Evolutionary conservation across 2,797 vertebrate species (phyloP).

Genomic region (Pteropus rufus): DNA sequence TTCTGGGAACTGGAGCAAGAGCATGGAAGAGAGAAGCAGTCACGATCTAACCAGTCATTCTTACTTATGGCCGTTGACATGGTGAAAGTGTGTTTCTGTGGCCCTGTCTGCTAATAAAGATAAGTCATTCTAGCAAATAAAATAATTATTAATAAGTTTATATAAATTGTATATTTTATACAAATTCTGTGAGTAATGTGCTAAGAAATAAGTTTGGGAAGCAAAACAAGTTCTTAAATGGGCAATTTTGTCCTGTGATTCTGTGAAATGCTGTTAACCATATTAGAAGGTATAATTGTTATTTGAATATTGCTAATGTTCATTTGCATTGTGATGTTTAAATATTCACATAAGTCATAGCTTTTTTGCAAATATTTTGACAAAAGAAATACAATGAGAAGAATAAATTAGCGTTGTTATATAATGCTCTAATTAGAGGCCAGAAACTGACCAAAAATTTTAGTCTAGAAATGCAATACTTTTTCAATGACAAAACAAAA

Average conservation of each 20-base stretch:
- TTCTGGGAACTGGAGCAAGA: neutral
- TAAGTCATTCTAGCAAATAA: slow-evolving; percentile 6
- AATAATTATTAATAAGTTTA: neutral
- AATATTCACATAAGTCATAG: neutral
- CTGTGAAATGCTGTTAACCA: neutral
- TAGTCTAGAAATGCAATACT: neutral
- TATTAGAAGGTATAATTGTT: neutral
- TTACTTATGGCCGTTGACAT: neutral
- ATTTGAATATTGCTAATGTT: neutral
- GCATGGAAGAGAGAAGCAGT: neutral
- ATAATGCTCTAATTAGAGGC: neutral
- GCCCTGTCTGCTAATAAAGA: neutral
- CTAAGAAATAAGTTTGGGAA: neutral
- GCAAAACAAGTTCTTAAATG: neutral
- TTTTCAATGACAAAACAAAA: neutral
- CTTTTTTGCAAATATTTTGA: neutral
- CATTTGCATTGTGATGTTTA: neutral
- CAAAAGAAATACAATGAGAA: neutral
- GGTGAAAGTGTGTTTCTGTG: neutral
- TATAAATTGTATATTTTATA: neutral
- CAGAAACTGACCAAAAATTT: neutral
- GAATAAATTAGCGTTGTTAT: neutral
- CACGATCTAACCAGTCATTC: neutral
- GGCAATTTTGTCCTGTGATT: neutral
- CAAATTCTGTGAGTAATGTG: neutral